phyloP scores from a whole-genome alignment of 2,888 invertebrate genomes.

The Oscheius onirici region DNA sequence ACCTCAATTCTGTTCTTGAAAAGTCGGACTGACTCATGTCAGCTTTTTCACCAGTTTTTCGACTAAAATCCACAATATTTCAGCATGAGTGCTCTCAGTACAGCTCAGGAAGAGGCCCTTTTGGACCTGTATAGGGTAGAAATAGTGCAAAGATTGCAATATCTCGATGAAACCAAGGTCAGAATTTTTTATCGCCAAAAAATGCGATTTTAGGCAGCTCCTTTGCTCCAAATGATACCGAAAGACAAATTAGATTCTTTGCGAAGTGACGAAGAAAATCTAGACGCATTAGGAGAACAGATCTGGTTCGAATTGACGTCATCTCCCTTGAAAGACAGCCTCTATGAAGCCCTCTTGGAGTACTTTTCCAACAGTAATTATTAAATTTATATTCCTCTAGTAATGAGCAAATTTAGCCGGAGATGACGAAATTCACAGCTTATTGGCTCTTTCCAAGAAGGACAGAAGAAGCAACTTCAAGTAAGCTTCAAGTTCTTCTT shows the following conservation, averaged over 20 bases:
- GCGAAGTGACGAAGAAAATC: neutral
- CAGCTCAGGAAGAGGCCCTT: neutral
- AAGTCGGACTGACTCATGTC: no score
- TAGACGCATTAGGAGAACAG: neutral
- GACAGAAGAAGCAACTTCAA: neutral
- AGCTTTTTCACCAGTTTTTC: no score
- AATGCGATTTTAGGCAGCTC: neutral
- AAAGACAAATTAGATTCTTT: neutral
- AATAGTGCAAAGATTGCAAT: neutral
- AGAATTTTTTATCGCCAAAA: neutral
- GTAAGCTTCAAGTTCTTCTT: neutral
- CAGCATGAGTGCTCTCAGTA: neutral
- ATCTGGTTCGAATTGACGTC: slow-evolving; percentile 7
- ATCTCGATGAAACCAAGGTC: slow-evolving; percentile 6
- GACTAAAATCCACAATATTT: neutral
- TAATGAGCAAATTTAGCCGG: neutral
- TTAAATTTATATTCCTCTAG: neutral
- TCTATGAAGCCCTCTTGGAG: neutral
- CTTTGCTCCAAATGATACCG: neutral
- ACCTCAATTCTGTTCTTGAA: no score
- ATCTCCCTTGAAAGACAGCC: neutral
- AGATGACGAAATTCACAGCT: neutral
- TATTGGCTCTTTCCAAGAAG: neutral
- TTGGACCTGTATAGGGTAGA: slow-evolving; percentile 18
- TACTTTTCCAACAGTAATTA: neutral